phyloP scores from a whole-genome alignment of 2,113 vertebrate species.

The Stegastes partitus region DNA sequence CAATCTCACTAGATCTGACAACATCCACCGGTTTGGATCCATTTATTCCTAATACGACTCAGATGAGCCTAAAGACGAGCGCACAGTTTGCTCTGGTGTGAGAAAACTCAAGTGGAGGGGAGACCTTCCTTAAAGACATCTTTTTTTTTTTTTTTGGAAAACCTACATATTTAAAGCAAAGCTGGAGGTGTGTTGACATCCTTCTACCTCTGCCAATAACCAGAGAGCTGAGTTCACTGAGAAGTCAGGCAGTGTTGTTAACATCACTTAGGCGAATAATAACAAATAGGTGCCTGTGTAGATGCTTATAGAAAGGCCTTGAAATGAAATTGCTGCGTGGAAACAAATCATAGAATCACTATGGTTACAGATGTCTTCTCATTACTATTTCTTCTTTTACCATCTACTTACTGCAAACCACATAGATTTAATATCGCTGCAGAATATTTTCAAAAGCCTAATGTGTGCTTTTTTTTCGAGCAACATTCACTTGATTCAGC shows the following conservation, averaged over 20 bases:
- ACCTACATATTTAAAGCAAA: not conserved
- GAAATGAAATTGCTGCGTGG: not conserved
- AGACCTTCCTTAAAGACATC: not conserved
- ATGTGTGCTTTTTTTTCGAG: too few species aligned
- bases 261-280: constrained; percentile 17
- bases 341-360: not conserved
- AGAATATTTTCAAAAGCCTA: not conserved
- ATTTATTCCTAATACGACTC: constrained; percentile 8
- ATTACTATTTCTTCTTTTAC: not conserved
- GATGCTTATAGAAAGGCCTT: not conserved
- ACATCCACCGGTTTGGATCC: constrained; percentile 9
- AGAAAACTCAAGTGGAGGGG: not conserved
- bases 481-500: too few species aligned
- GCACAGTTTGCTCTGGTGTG: not conserved
- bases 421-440: not conserved
- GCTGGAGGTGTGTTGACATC: not conserved
- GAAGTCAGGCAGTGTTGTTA: constrained; percentile 17
- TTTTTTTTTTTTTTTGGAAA: constrained; percentile 14
- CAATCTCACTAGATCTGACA: constrained; percentile 34
- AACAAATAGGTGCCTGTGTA: not conserved
- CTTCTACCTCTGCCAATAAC: constrained; percentile 5
- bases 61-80: not conserved
- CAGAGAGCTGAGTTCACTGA: constrained; percentile 34
- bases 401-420: too few species aligned
- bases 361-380: not conserved